Conservation (phyloP, 2,888 invertebrate genomes). For the Alsophila aescularia region DNA sequence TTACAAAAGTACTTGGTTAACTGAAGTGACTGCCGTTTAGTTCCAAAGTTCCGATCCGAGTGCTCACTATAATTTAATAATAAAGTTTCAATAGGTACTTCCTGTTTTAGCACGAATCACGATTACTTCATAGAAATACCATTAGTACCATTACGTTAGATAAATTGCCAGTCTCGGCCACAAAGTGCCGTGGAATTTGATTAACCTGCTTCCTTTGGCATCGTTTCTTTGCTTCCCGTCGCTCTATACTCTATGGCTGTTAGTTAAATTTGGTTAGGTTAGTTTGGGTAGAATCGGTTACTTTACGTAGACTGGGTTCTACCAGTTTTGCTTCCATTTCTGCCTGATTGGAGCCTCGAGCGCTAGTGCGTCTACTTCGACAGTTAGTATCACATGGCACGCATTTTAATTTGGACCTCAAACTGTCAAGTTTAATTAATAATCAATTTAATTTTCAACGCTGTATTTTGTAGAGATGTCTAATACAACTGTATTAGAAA, state of each 20-base stretch:
- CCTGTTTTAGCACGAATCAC: neutral
- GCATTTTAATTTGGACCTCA: no score
- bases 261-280: neutral
- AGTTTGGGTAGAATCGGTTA: neutral
- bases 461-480: no score
- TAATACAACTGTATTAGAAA: no score
- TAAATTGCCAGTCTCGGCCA: neutral
- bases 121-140: neutral
- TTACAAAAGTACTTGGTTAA: no score
- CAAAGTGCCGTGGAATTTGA: constrained; percentile 5
- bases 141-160: neutral
- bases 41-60: no score
- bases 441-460: no score
- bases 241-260: neutral
- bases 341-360: no score
- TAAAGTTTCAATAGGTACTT: neutral
- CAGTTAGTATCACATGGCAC: no score
- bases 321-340: neutral
- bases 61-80: no score
- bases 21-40: no score
- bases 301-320: neutral
- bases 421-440: no score
- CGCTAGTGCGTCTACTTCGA: no score
- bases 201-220: constrained; percentile 4
- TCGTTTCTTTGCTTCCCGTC: neutral